phyloP scores from a whole-genome alignment of 2,888 invertebrate species.

The Diarsia dahlii region DNA sequence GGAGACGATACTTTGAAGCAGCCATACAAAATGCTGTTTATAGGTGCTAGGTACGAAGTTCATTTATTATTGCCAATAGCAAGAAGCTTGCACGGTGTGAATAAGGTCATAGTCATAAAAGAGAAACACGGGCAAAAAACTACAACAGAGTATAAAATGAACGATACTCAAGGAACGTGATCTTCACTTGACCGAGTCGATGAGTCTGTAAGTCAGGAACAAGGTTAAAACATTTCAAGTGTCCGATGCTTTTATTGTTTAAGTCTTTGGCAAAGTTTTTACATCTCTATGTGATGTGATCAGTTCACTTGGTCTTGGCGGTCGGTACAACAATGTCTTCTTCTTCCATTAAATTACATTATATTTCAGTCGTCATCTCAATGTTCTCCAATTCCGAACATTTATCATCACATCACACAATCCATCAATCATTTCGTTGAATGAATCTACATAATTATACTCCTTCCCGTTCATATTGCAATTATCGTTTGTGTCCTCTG shows the following conservation, averaged over 20 bases:
- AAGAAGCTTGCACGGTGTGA: neutral
- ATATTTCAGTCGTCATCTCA: neutral
- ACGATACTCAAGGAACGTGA: neutral
- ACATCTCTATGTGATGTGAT: neutral
- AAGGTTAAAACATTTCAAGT: conserved; percentile 1
- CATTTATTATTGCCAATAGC: neutral
- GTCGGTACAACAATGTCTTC: neutral
- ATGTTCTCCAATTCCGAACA: neutral
- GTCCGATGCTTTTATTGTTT: neutral
- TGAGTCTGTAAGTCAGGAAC: conserved; percentile 7
- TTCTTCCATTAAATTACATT: neutral
- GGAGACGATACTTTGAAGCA: neutral
- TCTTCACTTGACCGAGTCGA: conserved; percentile 12
- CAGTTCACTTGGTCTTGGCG: neutral
- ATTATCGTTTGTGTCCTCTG: neutral
- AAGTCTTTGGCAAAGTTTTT: neutral
- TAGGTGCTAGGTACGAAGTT: neutral
- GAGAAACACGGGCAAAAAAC: neutral
- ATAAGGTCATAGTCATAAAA: neutral
- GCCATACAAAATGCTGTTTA: neutral
- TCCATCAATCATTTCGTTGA: neutral
- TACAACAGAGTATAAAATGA: neutral
- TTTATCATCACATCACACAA: neutral
- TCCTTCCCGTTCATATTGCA: neutral
- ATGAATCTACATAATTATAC: neutral